Evolutionary conservation across 2,888 invertebrate genomes (phyloP), one percentile per base, ranked within the genome.

Genomic region (Taphrorychus bicolor): DNA sequence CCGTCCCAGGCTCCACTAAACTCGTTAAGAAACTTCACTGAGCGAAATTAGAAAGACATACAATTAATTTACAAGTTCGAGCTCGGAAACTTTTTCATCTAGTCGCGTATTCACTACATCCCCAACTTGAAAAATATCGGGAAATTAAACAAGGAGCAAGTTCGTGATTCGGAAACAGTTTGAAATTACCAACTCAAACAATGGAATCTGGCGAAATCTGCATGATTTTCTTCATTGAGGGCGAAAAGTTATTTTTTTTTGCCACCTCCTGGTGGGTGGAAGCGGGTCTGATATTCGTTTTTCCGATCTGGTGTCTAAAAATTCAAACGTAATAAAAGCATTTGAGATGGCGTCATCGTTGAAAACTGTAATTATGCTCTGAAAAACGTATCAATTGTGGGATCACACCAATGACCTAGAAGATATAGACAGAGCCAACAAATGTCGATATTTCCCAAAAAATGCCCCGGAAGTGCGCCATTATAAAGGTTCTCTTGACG

Each of bases 1-100:
- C 49, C 23, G 45, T 51, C 32, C 45, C 45, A 19, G 41, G 53
- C 14, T 65, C 54, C 52, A 41, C 42, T 48, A 66, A 66, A 66
- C 45, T 60, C 51, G 66, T 66, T 66, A 66, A 40, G 57, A 49
- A 66, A 61, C 66, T 66, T 48, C 57, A 57, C 51, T 57, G 61
- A 24, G 52, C 49, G 57, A 61, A 66, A 66, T 61, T 66, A 49
- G 66, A 61, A 66, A 66, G 66, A 61, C 58, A 61, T 61, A 66
- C 66, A 66, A 66, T 66, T 66, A 66, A 66, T 66, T 61, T 66
- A 61, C 66, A 66, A 66, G 61, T 57, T 61, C 32, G 51, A 52
- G 42, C 42, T 24, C 24, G 24, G 42, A 52, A 66, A 61, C 51
- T 66, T 57, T 61, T 57, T 66, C 57, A 66, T 66, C 66, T 66